phyloP scores from a whole-genome alignment of 2,888 invertebrate species.

The Hermodice carunculata region DNA sequence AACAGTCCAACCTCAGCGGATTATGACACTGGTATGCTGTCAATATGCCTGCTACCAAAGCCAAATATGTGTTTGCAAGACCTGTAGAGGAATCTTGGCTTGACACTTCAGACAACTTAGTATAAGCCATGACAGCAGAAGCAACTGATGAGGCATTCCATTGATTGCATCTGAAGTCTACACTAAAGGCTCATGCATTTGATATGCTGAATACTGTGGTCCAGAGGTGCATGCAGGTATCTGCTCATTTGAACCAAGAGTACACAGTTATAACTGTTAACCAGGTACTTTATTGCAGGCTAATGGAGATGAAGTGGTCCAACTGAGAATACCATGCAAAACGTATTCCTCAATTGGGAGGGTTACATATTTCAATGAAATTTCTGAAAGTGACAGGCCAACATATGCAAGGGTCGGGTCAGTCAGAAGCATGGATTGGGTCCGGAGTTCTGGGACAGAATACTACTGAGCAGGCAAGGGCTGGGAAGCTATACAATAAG shows the following conservation, averaged over 20 bases:
- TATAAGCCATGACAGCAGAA: not conserved
- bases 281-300: not conserved
- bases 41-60: not conserved
- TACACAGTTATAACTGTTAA: not conserved
- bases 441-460: not conserved
- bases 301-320: not conserved
- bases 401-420: not conserved
- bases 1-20: no score
- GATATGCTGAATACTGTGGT: not conserved
- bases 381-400: not conserved
- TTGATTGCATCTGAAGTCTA: not conserved
- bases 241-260: not conserved
- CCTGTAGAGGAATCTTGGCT: not conserved
- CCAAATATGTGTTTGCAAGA: not conserved
- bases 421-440: not conserved
- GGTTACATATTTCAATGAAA: no score
- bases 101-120: not conserved
- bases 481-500: not conserved
- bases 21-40: no score
- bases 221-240: no score
- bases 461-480: not conserved
- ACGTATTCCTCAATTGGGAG: not conserved
- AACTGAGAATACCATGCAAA: not conserved
- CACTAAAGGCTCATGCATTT: not conserved
- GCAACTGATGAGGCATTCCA: conserved; percentile 8